Percentiles rank a stretch among this genome's conserved stretches.
phyloP scores from a whole-genome alignment of 2,113 vertebrate species.

The Drymodes brunneopygia region DNA sequence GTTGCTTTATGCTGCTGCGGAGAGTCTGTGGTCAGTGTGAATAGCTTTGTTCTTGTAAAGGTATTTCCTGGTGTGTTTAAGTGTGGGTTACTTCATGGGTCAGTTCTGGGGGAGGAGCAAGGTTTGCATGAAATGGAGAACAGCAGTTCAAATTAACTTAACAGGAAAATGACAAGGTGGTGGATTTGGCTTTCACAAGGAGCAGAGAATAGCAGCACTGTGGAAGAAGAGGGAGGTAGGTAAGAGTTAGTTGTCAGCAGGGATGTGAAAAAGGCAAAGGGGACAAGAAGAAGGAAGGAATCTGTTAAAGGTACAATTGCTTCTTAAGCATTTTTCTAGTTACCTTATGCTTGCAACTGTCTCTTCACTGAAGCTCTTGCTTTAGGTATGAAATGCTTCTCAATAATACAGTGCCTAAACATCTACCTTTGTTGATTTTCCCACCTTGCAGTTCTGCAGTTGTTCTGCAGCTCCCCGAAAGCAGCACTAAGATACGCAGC shows the following conservation, averaged over 20 bases:
- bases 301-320: neutral
- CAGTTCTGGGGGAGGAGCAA: neutral
- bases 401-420: neutral
- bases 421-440: neutral
- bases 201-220: neutral
- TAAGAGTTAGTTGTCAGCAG: neutral
- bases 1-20: neutral
- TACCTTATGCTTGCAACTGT: neutral
- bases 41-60: neutral
- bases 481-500: conserved; percentile 80
- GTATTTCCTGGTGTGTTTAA: neutral
- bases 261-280: neutral
- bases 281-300: neutral
- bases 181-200: neutral
- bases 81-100: neutral
- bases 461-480: conserved; percentile 83
- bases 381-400: neutral
- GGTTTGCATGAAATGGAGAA: neutral
- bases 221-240: neutral
- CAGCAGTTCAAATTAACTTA: neutral
- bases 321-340: neutral
- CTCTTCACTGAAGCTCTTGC: neutral
- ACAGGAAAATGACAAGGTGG: neutral
- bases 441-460: conserved; percentile 74
- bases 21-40: neutral